A percentile compares a stretch with the other conserved stretches of the same genome.
Evolutionary conservation across 2,888 invertebrate species (phyloP).

Genomic region (Polydrusus pterygomalis): DNA sequence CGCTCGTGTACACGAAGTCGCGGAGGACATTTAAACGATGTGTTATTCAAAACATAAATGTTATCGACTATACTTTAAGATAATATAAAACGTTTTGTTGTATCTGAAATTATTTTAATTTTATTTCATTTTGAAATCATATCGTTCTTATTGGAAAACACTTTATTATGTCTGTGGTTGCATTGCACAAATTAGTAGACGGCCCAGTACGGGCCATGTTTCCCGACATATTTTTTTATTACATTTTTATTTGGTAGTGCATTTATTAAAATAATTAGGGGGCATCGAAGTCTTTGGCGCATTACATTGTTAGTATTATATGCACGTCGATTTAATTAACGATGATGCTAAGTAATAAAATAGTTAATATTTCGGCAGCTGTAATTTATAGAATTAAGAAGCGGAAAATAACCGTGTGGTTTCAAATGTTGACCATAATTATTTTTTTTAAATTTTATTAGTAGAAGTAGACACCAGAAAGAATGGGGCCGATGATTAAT

Average conservation of each 20-base stretch:
- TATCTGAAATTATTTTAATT: too few species aligned
- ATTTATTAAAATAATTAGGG: slow-evolving; percentile 26
- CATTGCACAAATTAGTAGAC: neutral
- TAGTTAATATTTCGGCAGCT: slow-evolving; percentile 38
- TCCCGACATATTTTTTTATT: neutral
- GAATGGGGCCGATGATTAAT: slow-evolving; percentile 30
- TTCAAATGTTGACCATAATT: slow-evolving; percentile 42
- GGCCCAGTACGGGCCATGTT: neutral
- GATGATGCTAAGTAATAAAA: slow-evolving; percentile 26
- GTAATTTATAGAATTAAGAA: slow-evolving; percentile 40
- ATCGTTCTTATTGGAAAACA: too few species aligned
- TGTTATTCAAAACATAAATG: too few species aligned
- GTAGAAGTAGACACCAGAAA: slow-evolving; percentile 25
- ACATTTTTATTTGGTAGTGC: slow-evolving; percentile 17
- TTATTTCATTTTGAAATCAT: too few species aligned
- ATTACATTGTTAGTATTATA: slow-evolving; percentile 24
- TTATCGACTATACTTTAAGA: too few species aligned
- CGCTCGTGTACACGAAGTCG: too few species aligned
- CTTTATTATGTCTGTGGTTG: too few species aligned
- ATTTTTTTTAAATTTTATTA: slow-evolving; percentile 36
- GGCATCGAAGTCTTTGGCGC: slow-evolving; percentile 8
- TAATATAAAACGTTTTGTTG: too few species aligned
- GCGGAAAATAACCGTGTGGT: slow-evolving; percentile 41
- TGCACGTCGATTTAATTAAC: slow-evolving; percentile 36
- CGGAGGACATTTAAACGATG: too few species aligned